These are phyloP conservation scores for Ectemnius lituratus DNA, from an alignment of 2,888 invertebrate genomes.

Conservation along the genomic window DNA sequence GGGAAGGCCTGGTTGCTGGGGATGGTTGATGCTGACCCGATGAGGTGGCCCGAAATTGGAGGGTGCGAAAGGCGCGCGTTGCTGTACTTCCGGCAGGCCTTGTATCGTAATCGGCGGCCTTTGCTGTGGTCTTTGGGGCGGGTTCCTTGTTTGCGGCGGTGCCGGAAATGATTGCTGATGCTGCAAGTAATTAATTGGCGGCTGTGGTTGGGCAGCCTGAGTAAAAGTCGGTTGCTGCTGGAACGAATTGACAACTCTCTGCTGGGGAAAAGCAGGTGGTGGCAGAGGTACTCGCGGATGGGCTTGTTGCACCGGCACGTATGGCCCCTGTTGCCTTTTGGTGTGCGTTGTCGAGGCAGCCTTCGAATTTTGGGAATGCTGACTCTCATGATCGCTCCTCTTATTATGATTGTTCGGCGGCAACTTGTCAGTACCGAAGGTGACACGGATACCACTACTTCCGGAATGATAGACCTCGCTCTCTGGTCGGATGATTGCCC, in stretches of 20 bases:
- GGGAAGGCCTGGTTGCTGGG: conserved; percentile 69
- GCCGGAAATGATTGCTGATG: conserved; percentile 52
- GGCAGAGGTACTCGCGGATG: conserved; percentile 56
- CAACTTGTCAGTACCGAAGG: conserved; percentile 84
- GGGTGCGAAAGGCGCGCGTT: conserved; percentile 69
- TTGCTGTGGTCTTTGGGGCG: conserved; percentile 60
- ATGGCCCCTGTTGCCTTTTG: conserved; percentile 76
- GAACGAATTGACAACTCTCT: conserved; percentile 75
- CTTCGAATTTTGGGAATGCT: conserved; percentile 73
- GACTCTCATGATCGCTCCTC: conserved; percentile 67
- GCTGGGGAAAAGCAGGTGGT: conserved; percentile 74
- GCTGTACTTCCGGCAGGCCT: conserved; percentile 72
- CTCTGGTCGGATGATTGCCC: conserved; percentile 92
- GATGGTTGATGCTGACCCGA: conserved; percentile 72
- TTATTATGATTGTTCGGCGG: conserved; percentile 76
- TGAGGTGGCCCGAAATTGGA: conserved; percentile 75
- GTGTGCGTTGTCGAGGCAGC: conserved; percentile 62
- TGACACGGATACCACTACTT: conserved; percentile 89
- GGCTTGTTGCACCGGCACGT: conserved; percentile 67
- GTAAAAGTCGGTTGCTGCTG: conserved; percentile 75
- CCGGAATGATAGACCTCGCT: conserved; percentile 89
- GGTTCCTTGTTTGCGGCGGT: conserved; percentile 39
- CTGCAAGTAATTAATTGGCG: conserved; percentile 48
- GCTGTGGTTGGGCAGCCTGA: conserved; percentile 55
- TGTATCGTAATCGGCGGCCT: conserved; percentile 72